phyloP scores from a whole-genome alignment of 2,797 vertebrate genomes.

The Botia kubotai region DNA sequence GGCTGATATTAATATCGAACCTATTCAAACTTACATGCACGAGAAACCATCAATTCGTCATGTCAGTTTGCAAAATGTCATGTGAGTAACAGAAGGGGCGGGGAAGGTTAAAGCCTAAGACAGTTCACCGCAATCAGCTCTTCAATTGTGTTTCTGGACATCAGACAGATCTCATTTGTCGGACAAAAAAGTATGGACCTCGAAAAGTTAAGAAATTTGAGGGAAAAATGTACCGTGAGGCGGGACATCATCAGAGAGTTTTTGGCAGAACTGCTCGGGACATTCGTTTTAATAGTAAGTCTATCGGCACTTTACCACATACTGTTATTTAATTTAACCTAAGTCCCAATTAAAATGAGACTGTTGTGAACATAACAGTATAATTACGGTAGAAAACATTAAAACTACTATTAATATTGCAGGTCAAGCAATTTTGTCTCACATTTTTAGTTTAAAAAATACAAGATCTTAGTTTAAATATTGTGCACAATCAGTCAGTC shows the following conservation, averaged over 20 bases:
- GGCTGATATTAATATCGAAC: no score
- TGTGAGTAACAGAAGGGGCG: slow-evolving; percentile 67
- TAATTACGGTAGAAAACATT: not conserved
- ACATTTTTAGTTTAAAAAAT: no score
- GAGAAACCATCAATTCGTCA: slow-evolving; percentile 55
- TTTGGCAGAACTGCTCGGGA: slow-evolving; percentile 92
- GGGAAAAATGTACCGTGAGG: slow-evolving; percentile 83
- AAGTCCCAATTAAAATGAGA: not conserved
- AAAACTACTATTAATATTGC: not conserved
- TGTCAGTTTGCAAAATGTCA: slow-evolving; percentile 46
- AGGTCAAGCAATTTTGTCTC: not conserved
- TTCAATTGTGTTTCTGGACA: slow-evolving; percentile 68
- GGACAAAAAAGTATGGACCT: slow-evolving; percentile 69
- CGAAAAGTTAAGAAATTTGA: slow-evolving; percentile 77
- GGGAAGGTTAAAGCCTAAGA: slow-evolving; percentile 65
- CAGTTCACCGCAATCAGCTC: slow-evolving; percentile 52
- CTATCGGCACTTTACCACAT: slow-evolving; percentile 47
- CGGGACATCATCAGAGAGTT: slow-evolving; percentile 87
- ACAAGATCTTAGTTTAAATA: not conserved
- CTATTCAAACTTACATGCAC: not conserved
- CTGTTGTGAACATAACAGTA: not conserved
- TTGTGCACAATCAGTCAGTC: not conserved
- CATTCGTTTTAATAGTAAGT: slow-evolving; percentile 94
- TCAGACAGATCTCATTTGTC: slow-evolving; percentile 64
- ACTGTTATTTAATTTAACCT: not conserved